phyloP scores from a whole-genome alignment of 1,140 invertebrate species.

The Sinonovacula constricta region DNA sequence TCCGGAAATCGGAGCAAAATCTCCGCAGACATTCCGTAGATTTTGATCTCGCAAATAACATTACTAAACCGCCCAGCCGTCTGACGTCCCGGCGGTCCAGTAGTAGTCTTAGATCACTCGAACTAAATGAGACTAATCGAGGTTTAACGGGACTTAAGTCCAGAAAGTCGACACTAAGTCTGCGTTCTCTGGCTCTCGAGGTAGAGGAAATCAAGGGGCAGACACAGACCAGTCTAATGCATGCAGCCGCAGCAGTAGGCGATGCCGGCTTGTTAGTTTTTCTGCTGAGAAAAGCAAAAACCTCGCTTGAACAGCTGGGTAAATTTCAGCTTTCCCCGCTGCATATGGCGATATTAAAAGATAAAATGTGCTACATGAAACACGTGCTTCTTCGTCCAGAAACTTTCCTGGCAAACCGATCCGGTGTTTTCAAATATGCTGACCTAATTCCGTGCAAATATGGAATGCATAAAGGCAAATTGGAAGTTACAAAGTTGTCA shows the following conservation, averaged over 20 bases:
- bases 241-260: constrained; percentile 36
- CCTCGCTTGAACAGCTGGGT: constrained; percentile 23
- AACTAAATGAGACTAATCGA: constrained; percentile 10
- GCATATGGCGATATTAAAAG: constrained; percentile 38
- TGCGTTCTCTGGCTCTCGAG: constrained; percentile 20
- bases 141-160: not conserved
- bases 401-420: constrained; percentile 23
- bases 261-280: constrained; percentile 18
- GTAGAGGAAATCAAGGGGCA: constrained; percentile 32
- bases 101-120: constrained; percentile 35
- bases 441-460: not conserved
- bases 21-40: constrained; percentile 29
- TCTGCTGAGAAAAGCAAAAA: constrained; percentile 25
- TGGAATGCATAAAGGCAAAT: constrained; percentile 1
- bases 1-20: not conserved
- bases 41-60: constrained; percentile 24
- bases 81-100: constrained; percentile 13
- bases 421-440: constrained; percentile 27
- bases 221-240: constrained; percentile 46
- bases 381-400: constrained; percentile 34
- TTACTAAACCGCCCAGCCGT: not conserved
- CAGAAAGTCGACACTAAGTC: constrained; percentile 12
- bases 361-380: constrained; percentile 33
- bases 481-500: constrained; percentile 17
- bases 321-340: constrained; percentile 43